Evolutionary conservation across 1,140 invertebrate genomes (phyloP).

Genomic region (Brachystomella parvula): DNA sequence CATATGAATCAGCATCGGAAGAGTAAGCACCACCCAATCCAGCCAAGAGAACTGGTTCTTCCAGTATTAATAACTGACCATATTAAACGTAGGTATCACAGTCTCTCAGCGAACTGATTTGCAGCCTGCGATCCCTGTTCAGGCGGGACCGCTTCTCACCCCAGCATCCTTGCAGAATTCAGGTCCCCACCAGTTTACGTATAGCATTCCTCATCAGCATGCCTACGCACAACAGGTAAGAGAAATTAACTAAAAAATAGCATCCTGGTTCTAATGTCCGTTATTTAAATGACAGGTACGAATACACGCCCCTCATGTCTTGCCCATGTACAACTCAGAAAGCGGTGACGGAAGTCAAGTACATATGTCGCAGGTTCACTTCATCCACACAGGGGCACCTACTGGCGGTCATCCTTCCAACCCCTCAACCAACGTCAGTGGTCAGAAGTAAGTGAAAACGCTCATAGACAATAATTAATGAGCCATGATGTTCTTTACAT

Average conservation of each 20-base stretch:
- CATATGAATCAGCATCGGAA: background rate
- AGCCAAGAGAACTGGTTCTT: no score
- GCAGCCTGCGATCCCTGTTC: background rate
- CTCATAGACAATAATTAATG: background rate
- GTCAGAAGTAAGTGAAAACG: slow-evolving; percentile 24
- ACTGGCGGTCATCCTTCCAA: slow-evolving; percentile 29
- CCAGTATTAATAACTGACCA: no score
- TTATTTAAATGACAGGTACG: background rate
- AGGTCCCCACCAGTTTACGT: background rate
- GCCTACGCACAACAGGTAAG: slow-evolving; percentile 16
- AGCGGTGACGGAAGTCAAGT: slow-evolving; percentile 26
- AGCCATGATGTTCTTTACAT: background rate
- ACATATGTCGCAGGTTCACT: slow-evolving; percentile 29
- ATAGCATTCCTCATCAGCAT: slow-evolving; percentile 17
- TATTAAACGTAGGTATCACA: background rate
- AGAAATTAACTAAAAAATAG: slow-evolving; percentile 1
- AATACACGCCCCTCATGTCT: slow-evolving; percentile 6
- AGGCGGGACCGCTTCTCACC: background rate
- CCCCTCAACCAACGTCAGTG: slow-evolving; percentile 20
- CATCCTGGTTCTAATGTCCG: background rate
- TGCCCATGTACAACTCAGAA: slow-evolving; percentile 26
- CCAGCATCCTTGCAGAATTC: background rate
- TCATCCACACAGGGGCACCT: slow-evolving; percentile 22
- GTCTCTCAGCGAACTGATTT: background rate
- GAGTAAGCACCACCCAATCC: background rate